phyloP scores from a whole-genome alignment of 37 sponge, comb jelly and placozoan genomes.

The Spongilla lacustris region DNA sequence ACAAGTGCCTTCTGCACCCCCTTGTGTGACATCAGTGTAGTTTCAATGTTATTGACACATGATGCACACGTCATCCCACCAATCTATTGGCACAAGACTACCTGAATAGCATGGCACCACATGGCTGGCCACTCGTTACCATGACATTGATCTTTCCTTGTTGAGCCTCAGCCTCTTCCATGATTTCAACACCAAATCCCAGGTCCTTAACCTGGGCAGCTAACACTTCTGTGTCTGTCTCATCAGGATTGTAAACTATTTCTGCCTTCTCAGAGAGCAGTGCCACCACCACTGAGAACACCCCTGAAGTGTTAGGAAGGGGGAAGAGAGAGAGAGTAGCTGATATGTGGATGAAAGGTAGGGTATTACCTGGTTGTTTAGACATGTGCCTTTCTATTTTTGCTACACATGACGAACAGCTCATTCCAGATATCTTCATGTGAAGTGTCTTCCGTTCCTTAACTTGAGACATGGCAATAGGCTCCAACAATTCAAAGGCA shows the following conservation, averaged over 20 bases:
- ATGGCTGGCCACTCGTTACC: too few relatives aligned
- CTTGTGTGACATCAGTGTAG: conserved; percentile 45
- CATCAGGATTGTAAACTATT: conserved; percentile 56
- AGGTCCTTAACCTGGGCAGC: conserved; percentile 53
- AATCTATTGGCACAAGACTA: conserved; percentile 26
- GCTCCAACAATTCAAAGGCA: not conserved
- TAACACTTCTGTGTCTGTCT: conserved; percentile 48
- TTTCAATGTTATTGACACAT: conserved; percentile 93
- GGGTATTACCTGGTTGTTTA: conserved; percentile 45
- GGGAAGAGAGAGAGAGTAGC: too few relatives aligned
- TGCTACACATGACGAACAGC: conserved; percentile 93
- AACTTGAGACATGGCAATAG: not conserved
- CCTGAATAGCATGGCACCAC: too few relatives aligned
- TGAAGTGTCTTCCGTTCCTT: conserved; percentile 10
- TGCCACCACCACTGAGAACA: conserved; percentile 68
- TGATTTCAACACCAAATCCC: conserved; percentile 73
- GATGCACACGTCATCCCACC: conserved; percentile 97
- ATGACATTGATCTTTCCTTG: conserved; percentile 62
- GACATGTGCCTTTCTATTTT: conserved; percentile 84
- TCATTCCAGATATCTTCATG: conserved; percentile 85
- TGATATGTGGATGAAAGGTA: too few relatives aligned
- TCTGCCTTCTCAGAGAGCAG: conserved; percentile 88
- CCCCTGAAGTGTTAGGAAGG: conserved; percentile 38
- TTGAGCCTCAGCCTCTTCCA: conserved; percentile 37
- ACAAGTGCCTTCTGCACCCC: conserved; percentile 82